Evolutionary conservation across 2,113 vertebrate species (phyloP).

Genomic region (Leiothrix lutea): DNA sequence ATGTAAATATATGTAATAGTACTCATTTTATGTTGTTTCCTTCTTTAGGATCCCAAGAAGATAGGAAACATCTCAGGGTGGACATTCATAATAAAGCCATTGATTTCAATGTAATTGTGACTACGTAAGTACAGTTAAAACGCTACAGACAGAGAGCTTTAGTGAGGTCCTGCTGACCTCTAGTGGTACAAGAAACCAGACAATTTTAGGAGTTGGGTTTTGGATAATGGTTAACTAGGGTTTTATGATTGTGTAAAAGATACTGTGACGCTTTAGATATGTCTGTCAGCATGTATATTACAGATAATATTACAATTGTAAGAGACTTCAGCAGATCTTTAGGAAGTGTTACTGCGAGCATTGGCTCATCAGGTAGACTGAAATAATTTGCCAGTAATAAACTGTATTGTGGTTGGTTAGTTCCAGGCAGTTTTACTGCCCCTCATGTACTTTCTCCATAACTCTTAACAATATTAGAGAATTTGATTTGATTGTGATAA

Average conservation of each 20-base stretch:
- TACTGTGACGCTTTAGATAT: background rate
- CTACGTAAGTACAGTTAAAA: conserved; percentile 85
- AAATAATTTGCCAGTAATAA: background rate
- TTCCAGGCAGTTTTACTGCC: background rate
- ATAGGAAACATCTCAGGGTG: conserved; percentile 85
- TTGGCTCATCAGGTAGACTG: background rate
- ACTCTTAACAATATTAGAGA: background rate
- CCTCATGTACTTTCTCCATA: background rate
- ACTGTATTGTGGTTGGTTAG: background rate
- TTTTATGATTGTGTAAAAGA: background rate
- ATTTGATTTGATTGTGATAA: background rate
- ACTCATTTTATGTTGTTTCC: background rate
- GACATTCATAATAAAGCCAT: conserved; percentile 82
- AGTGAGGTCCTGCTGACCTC: background rate
- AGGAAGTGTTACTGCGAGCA: background rate
- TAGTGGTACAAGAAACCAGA: background rate
- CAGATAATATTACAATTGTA: background rate
- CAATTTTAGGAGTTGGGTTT: background rate
- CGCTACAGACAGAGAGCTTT: background rate
- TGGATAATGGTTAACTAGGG: background rate
- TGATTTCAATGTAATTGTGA: conserved; percentile 90
- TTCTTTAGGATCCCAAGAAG: conserved; percentile 85
- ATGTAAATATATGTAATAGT: background rate
- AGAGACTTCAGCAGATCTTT: background rate
- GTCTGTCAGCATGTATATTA: background rate